These are phyloP conservation scores for Drosophila cyrtoloma DNA, from an alignment of 2,888 invertebrate species.

Conservation along the genomic window DNA sequence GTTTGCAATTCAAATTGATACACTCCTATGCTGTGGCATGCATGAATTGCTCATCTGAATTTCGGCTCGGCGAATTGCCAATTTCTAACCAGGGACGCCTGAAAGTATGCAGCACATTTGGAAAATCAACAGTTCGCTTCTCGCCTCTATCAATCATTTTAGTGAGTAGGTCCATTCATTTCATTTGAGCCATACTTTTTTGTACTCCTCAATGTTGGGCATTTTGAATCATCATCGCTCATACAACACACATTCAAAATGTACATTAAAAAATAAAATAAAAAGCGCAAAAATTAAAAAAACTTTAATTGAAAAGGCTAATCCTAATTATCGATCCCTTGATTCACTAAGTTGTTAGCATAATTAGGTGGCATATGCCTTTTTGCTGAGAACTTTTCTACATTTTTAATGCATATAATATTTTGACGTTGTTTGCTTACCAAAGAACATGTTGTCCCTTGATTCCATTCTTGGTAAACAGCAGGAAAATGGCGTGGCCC, in stretches of 20 bases:
- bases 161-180: background rate
- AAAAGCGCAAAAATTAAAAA: background rate
- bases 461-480: slow-evolving; percentile 11
- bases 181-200: slow-evolving; percentile 4
- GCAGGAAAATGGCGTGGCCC: slow-evolving; percentile 15
- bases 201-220: background rate
- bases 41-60: background rate
- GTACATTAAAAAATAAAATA: background rate
- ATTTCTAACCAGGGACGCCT: background rate
- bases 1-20: slow-evolving; percentile 44
- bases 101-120: slow-evolving; percentile 5
- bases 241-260: background rate
- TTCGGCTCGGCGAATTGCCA: background rate
- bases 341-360: background rate
- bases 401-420: background rate
- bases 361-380: slow-evolving; percentile 1
- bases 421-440: background rate
- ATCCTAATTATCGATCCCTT: background rate
- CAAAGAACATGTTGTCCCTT: background rate
- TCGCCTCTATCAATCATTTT: background rate
- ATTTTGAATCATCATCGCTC: background rate
- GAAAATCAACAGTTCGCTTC: background rate
- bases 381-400: background rate
- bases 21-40: slow-evolving; percentile 8
- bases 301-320: no score